phyloP scores from a whole-genome alignment of 2,888 invertebrate species.

The Mesorhabditis spiculigera region DNA sequence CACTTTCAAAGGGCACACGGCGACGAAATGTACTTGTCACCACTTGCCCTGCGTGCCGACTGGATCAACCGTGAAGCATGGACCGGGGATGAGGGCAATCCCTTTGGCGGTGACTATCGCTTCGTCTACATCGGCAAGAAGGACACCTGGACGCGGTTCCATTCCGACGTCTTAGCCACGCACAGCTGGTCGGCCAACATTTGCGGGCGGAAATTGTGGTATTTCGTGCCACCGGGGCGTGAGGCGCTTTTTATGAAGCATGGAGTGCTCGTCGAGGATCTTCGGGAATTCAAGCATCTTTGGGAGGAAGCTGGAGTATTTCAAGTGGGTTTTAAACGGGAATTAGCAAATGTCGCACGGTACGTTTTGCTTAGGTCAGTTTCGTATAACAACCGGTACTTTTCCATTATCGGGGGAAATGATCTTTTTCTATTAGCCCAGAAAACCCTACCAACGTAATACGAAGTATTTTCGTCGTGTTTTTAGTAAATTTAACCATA shows the following conservation, averaged over 20 bases:
- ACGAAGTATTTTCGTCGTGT: no score
- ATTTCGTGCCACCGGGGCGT: conserved; percentile 75
- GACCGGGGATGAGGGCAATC: conserved; percentile 29
- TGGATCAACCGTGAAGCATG: conserved; percentile 48
- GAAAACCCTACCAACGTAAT: no score
- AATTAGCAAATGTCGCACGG: background rate
- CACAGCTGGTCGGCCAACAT: conserved; percentile 97
- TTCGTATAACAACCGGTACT: no score
- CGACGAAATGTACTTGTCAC: conserved; percentile 29
- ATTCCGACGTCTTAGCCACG: conserved; percentile 90
- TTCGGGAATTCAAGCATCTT: conserved; percentile 20
- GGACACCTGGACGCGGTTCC: conserved; percentile 90
- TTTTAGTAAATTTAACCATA: no score
- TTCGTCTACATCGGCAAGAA: conserved; percentile 96
- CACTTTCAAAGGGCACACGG: conserved; percentile 43
- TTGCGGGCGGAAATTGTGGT: conserved; percentile 84
- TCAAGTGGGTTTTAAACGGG: background rate
- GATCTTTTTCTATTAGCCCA: background rate
- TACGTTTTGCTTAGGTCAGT: background rate
- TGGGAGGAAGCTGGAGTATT: conserved; percentile 17
- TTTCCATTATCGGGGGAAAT: no score
- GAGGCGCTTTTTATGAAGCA: conserved; percentile 55
- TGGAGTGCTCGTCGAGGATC: conserved; percentile 30
- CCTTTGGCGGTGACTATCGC: conserved; percentile 72
- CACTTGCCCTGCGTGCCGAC: conserved; percentile 39